A percentile compares a stretch with the other conserved stretches of the same genome.
These are phyloP conservation scores for Amiota minor DNA, from an alignment of 2,888 invertebrate genomes.

Conservation along the genomic window DNA sequence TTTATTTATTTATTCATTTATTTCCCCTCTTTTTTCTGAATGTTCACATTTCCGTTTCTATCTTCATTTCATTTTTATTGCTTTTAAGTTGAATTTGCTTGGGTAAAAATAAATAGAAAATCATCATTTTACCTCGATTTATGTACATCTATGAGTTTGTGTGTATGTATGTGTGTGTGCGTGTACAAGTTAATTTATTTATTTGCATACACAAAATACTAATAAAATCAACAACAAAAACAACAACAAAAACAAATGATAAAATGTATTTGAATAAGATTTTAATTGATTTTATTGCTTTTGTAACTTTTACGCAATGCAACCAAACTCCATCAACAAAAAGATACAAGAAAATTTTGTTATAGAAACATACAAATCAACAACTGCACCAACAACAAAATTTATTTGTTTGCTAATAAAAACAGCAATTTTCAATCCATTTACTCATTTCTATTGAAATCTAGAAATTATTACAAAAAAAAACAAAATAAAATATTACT, in stretches of 20 bases:
- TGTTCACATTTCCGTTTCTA: conserved; percentile 14
- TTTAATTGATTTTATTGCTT: conserved; percentile 65
- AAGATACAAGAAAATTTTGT: too few relatives aligned
- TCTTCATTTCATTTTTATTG: not conserved
- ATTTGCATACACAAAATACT: conserved; percentile 4
- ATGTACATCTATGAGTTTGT: not conserved
- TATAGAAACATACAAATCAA: too few relatives aligned
- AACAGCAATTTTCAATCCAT: conserved; percentile 16
- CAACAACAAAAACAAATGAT: too few relatives aligned
- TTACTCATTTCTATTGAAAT: not conserved
- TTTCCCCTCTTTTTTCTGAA: not conserved
- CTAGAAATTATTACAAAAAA: too few relatives aligned
- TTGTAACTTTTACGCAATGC: conserved; percentile 48
- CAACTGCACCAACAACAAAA: conserved; percentile 31
- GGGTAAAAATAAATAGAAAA: conserved; percentile 20
- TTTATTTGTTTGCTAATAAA: conserved; percentile 22
- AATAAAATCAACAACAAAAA: too few relatives aligned
- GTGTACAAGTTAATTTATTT: conserved; percentile 14
- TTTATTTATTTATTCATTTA: conserved; percentile 22
- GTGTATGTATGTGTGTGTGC: not conserved
- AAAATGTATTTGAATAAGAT: conserved; percentile 56
- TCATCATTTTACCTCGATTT: conserved; percentile 20
- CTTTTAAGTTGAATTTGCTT: not conserved
- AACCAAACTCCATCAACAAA: not conserved
- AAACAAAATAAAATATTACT: too few relatives aligned